Conservation (phyloP, 2,797 vertebrate genomes). For the Coccyzus lansbergi region DNA sequence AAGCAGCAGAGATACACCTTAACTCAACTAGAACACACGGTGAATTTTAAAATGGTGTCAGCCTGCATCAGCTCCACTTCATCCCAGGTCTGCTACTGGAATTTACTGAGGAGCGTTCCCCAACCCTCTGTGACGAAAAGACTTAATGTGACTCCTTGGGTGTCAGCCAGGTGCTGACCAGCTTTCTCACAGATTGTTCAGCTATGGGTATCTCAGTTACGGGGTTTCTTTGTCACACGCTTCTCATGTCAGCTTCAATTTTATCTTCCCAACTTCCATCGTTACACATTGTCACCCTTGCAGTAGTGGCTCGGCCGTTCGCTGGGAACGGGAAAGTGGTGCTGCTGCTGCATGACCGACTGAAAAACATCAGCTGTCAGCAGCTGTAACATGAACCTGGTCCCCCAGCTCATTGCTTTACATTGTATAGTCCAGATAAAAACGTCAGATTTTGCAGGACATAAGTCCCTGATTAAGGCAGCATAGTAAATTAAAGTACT, state of each 20-base stretch:
- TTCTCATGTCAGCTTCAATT: not conserved
- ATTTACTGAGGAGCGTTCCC: not conserved
- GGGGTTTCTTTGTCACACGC: not conserved
- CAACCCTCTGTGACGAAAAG: not conserved
- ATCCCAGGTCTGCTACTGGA: not conserved
- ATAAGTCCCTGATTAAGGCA: not conserved
- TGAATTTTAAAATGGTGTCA: not conserved
- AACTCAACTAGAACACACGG: not conserved
- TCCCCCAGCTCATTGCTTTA: not conserved
- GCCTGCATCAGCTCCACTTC: not conserved
- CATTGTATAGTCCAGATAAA: not conserved
- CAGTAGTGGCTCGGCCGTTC: not conserved
- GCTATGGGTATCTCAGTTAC: not conserved
- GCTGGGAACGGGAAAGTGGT: not conserved
- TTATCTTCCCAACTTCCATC: not conserved
- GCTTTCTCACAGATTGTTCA: not conserved
- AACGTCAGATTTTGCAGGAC: not conserved
- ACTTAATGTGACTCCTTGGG: not conserved
- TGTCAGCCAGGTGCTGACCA: not conserved
- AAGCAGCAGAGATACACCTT: not conserved
- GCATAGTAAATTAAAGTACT: slow-evolving; percentile 7
- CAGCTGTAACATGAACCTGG: not conserved
- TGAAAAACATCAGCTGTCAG: not conserved
- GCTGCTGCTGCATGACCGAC: not conserved
- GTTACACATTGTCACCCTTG: not conserved